These are phyloP conservation scores for Anas capensis DNA, from an alignment of 2,797 vertebrate species.

Conservation along the genomic window DNA sequence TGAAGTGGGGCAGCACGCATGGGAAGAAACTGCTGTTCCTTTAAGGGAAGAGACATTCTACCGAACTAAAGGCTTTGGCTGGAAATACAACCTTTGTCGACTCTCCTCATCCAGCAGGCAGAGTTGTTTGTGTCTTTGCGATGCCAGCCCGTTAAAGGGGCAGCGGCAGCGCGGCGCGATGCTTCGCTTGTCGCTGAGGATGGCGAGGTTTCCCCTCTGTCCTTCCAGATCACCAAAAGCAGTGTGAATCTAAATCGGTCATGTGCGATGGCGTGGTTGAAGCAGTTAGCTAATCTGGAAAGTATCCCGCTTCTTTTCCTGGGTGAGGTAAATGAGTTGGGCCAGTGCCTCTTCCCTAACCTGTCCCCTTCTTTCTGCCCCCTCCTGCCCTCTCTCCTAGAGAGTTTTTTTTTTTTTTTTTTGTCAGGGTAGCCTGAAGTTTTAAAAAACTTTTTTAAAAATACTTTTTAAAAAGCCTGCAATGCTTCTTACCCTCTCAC, in stretches of 20 bases:
- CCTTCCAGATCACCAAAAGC: not conserved
- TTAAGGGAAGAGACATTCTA: not conserved
- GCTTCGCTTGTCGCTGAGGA: not conserved
- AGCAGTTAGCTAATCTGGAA: not conserved
- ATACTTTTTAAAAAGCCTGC: not conserved
- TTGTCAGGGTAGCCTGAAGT: not conserved
- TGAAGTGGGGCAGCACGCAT: not conserved
- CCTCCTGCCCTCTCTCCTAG: not conserved
- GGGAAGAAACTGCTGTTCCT: not conserved
- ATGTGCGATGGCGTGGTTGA: not conserved
- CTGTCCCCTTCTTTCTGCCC: not conserved
- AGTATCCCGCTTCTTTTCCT: not conserved
- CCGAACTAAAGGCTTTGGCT: not conserved
- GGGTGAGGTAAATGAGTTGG: not conserved
- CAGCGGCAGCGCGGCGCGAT: accelerated
- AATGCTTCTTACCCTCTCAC: not conserved
- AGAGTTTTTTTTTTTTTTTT: conserved; percentile 32
- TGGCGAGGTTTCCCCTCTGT: accelerated
- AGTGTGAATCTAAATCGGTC: accelerated
- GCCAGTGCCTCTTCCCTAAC: not conserved
- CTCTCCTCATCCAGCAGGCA: not conserved
- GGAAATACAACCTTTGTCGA: not conserved
- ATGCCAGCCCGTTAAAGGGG: not conserved
- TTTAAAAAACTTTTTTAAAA: not conserved
- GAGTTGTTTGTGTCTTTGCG: not conserved